Percentiles rank a stretch among this genome's conserved stretches.
These are phyloP conservation scores for Graptemys geographica DNA, from an alignment of 2,797 vertebrate genomes.

Conservation along the genomic window DNA sequence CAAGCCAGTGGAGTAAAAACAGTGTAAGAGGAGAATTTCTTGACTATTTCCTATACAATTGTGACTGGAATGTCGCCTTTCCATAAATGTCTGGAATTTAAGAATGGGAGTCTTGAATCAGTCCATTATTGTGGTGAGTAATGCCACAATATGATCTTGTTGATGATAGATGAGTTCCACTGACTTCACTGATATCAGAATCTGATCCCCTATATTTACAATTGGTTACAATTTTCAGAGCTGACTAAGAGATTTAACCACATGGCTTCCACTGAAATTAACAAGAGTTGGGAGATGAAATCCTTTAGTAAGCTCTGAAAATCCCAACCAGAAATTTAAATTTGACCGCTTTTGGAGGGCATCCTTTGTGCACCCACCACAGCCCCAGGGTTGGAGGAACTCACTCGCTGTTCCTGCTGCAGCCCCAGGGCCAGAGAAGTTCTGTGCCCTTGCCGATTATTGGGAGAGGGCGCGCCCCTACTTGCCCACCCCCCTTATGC, in stretches of 20 bases:
- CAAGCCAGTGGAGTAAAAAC: neutral
- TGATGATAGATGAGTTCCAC: neutral
- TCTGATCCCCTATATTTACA: neutral
- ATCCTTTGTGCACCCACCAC: too few relatives aligned
- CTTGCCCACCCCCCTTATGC: too few relatives aligned
- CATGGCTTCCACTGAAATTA: neutral
- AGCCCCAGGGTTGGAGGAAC: too few relatives aligned
- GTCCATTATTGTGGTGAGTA: neutral
- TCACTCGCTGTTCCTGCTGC: too few relatives aligned
- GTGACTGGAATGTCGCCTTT: neutral
- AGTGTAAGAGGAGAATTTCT: neutral
- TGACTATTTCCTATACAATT: neutral
- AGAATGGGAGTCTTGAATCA: neutral
- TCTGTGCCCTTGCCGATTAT: too few relatives aligned
- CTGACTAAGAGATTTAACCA: conserved; percentile 53
- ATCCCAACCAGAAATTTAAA: conserved; percentile 9
- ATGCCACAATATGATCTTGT: accelerated
- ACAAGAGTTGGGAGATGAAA: neutral
- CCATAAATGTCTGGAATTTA: neutral
- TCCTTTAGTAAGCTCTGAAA: neutral
- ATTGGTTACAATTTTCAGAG: conserved; percentile 42
- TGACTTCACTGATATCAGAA: neutral
- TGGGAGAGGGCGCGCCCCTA: too few relatives aligned
- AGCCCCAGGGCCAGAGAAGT: too few relatives aligned
- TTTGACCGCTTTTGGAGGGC: too few relatives aligned